Evolutionary conservation across 2,888 invertebrate genomes (phyloP), one percentile per base, ranked within the genome.

Genomic region (Apamea sordens): DNA sequence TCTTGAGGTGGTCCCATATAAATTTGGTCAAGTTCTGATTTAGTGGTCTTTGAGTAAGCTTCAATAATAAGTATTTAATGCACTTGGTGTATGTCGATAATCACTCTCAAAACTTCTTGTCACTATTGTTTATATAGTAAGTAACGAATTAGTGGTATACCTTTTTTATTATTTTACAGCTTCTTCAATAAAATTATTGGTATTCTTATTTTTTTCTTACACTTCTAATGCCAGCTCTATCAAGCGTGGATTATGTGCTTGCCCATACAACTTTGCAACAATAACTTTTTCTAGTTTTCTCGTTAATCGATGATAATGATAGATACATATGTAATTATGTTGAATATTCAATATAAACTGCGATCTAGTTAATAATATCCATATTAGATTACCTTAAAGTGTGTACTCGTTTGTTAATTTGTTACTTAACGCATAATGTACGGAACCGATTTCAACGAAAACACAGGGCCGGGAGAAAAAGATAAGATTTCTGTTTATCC

Each of bases 171-270:
- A 36, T 47, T 56, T 18, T 56, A 36, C 10, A 11, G 5, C 28
- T 47, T 63, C 15, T n/a, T 15, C 8, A 47, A 28, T 74, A 15
- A 73, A 2, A 18, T 10, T 6, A 1, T 36, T 50, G 21, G 8
- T 83, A 0, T 28, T 65, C 0, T 13, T 28, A 47, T 65, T 63
- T 82, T 53, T 65, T 59, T 44, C 24, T 74, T 24, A 21, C 50
- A 21, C 47, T 13, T 59, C 15, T 47, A 41, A 59, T 50, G 36
- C 21, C 47, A 21, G 78, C 6, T 24, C 21, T 67, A 77, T 77
- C 65, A 77, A 84, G 78, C 78, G 65, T 77, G 32, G 59, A 50
- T 77, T 50, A 83, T 77, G 32, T n/a, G 36, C 6, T 50, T 24
- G 8, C 18, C 24, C 32, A 15, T 82, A 50, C 11, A 73, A 32